Conservation (phyloP, 2,113 vertebrate genomes). For the Philantomba maxwellii region DNA sequence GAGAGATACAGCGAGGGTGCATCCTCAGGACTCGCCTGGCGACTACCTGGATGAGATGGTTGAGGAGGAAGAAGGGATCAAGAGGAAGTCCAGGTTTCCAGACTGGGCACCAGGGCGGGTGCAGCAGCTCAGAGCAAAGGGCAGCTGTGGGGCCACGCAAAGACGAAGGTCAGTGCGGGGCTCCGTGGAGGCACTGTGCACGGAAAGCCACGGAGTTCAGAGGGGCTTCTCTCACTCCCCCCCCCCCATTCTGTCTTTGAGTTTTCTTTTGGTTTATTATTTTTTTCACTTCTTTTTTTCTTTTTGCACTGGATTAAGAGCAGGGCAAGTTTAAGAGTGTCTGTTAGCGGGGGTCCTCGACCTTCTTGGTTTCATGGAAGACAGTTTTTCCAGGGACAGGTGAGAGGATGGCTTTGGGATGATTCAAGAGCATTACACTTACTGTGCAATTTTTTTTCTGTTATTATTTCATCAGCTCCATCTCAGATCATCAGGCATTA, state of each 20-base stretch:
- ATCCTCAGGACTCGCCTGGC: too few relatives aligned
- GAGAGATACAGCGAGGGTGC: not conserved
- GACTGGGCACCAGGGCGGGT: rapidly evolving
- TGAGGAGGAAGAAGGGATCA: not conserved
- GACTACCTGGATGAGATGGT: not conserved
- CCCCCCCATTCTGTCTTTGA: not conserved
- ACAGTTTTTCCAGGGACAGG: not conserved
- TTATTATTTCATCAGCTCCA: not conserved
- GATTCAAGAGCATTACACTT: not conserved
- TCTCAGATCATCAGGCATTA: not conserved
- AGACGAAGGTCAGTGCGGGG: not conserved
- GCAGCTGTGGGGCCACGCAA: rapidly evolving
- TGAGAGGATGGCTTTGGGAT: not conserved
- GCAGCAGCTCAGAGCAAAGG: not conserved
- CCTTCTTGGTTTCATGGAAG: not conserved
- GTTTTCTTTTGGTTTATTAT: not conserved
- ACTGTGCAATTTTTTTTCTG: not conserved
- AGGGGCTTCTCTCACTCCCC: not conserved
- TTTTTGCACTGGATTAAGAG: not conserved
- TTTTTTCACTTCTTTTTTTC: not conserved
- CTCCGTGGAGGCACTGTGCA: rapidly evolving
- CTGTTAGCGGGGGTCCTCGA: not conserved
- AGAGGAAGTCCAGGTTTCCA: not conserved
- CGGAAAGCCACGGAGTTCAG: rapidly evolving
- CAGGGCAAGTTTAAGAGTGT: not conserved